Evolutionary conservation across 2,888 invertebrate genomes (phyloP).

Genomic region (Drosophila kanekoi): DNA sequence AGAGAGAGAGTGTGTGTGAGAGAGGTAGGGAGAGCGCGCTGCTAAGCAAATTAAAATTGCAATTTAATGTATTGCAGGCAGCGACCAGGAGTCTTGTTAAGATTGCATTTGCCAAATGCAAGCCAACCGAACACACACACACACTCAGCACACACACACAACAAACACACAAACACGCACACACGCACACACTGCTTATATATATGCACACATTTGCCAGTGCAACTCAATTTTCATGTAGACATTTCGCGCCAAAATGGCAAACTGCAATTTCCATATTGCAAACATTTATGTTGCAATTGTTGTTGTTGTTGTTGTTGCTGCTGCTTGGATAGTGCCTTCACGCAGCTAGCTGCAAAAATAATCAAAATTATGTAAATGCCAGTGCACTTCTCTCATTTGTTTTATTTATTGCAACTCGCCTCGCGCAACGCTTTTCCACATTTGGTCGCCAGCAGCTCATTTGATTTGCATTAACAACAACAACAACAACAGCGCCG

Average conservation of each 20-base stretch:
- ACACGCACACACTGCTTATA: neutral
- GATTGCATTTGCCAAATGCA: constrained; percentile 74
- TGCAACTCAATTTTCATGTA: constrained; percentile 65
- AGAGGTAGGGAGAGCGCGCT: constrained; percentile 36
- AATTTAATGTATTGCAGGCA: constrained; percentile 74
- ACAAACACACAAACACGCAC: constrained; percentile 10
- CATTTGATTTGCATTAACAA: constrained; percentile 57
- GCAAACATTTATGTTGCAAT: constrained; percentile 36
- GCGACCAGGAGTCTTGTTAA: constrained; percentile 55
- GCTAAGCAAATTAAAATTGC: constrained; percentile 75
- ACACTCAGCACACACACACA: constrained; percentile 5
- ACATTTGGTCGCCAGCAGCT: constrained; percentile 24
- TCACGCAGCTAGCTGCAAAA: constrained; percentile 40
- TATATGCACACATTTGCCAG: constrained; percentile 4
- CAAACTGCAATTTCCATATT: constrained; percentile 72
- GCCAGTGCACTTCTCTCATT: constrained; percentile 30
- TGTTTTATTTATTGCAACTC: constrained; percentile 56
- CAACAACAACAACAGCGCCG: neutral
- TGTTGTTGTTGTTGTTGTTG: neutral
- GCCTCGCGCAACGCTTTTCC: constrained; percentile 5
- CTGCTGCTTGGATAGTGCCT: constrained; percentile 24
- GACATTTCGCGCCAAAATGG: constrained; percentile 73
- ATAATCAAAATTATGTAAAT: constrained; percentile 79
- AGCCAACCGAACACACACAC: constrained; percentile 31
- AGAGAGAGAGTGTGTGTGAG: constrained; percentile 4